Base-by-base conservation (phyloP, 2,113 vertebrate species). In the Phaetusa simplex region DNA sequence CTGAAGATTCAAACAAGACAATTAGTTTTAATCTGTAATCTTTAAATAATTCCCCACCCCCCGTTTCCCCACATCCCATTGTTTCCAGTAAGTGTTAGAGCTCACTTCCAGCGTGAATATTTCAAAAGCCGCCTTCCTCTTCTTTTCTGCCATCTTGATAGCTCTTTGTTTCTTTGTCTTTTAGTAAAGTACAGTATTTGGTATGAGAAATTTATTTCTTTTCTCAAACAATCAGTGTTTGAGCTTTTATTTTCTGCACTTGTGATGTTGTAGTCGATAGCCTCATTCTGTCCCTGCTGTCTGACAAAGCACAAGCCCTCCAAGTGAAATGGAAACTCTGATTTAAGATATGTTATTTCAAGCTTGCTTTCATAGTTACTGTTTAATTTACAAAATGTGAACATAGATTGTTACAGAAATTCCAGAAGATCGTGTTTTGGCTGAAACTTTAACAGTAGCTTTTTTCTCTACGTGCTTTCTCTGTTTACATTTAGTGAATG, bases 301-400 rank as follows among this genome's bases (percentile, higher is more conserved):
- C 36, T 81, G 79, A 45, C 36, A 77, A 72, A 86, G n/a, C 6
- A 8, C 9, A 3, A 70, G 59, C 19, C 42, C 72, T 65, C 61
- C 61, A 34, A 70, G n/a, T 83, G 64, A 65, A 78, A 90, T 84
- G 55, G 66, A 90, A 95, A 88, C 78, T 91, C 27, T 76, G 77
- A 59, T 69, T 64, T 78, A 71, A 90, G 90, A 66, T 17, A 55
- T 15, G 30, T 67, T 92, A 21, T 76, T 64, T 86, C 66, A 93
- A 95, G 74, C 40, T 79, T 61, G 36, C 43, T 95, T 96, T 77
- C 40, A 11, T 47, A 91, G 40, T 76, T 87, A 42, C 42, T 73
- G n/a, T 89, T 95, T 82, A 71, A 86, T 84, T 96, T 93, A 62
- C 84, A 43, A 76, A 82, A 90, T 65, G 52, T 76, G 89, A 79